A percentile compares a stretch with the other conserved stretches of the same genome.
Evolutionary conservation across 2,888 invertebrate species (phyloP).

Genomic region (Sphinx pinastri): DNA sequence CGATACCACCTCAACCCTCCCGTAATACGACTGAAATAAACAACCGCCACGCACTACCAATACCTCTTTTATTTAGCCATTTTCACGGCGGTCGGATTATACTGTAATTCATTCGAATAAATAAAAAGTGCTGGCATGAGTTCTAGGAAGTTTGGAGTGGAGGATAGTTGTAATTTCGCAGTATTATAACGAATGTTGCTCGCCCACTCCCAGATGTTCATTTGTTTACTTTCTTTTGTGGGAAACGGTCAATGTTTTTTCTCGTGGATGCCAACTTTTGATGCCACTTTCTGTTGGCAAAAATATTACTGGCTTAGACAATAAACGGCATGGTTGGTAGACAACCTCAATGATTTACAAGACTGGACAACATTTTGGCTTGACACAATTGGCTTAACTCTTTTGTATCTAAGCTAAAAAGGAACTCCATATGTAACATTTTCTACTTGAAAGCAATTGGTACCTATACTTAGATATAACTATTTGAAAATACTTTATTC

Average conservation of each 20-base stretch:
- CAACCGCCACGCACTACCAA: background rate
- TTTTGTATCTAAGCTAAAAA: no score
- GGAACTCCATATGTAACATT: no score
- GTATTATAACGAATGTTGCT: slow-evolving; percentile 31
- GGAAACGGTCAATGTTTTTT: slow-evolving; percentile 8
- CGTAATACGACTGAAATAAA: slow-evolving; percentile 38
- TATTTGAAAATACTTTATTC: no score
- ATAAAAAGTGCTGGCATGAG: slow-evolving; percentile 29
- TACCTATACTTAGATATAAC: no score
- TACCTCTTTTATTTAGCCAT: background rate
- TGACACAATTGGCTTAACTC: no score
- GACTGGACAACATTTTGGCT: background rate
- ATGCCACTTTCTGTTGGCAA: slow-evolving; percentile 21
- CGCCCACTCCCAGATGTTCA: slow-evolving; percentile 42
- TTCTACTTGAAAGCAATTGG: no score
- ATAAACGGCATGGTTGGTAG: background rate
- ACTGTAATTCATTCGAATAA: slow-evolving; percentile 33
- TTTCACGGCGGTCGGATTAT: slow-evolving; percentile 32
- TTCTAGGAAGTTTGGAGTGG: slow-evolving; percentile 11
- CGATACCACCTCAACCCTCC: slow-evolving; percentile 53
- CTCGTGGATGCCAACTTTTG: slow-evolving; percentile 11
- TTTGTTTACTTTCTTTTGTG: slow-evolving; percentile 38
- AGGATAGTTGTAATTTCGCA: slow-evolving; percentile 33
- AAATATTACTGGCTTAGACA: background rate
- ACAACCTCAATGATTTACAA: background rate